These are phyloP conservation scores for Drosophila obscura DNA, from an alignment of 1,140 invertebrate genomes.

Conservation along the genomic window DNA sequence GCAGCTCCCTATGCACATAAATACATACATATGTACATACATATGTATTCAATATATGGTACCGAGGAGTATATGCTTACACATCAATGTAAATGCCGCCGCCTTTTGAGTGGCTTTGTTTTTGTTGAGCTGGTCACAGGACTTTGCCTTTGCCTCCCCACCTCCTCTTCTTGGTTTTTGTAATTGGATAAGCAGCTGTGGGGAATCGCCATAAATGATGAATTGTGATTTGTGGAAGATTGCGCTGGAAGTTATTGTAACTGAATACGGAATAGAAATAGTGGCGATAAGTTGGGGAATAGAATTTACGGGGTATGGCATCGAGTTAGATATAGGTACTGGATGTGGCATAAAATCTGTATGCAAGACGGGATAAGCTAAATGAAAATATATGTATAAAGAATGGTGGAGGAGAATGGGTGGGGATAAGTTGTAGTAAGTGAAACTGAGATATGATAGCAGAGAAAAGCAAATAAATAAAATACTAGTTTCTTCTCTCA, in stretches of 20 bases:
- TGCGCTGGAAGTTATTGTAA: conserved; percentile 39
- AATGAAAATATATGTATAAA: too few species aligned
- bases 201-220: conserved; percentile 36
- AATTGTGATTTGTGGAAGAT: conserved; percentile 42
- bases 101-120: conserved; percentile 21
- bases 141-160: background rate
- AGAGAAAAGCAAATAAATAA: too few species aligned
- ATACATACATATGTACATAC: background rate
- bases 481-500: too few species aligned
- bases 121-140: conserved; percentile 7
- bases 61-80: conserved; percentile 1
- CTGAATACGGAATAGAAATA: conserved; percentile 36
- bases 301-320: background rate
- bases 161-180: conserved; percentile 15
- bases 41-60: background rate
- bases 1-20: conserved; percentile 14
- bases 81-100: conserved; percentile 51
- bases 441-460: too few species aligned
- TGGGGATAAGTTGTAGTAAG: too few species aligned
- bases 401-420: too few species aligned
- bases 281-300: conserved; percentile 2
- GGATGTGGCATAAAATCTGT: background rate
- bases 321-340: background rate
- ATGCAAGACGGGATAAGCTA: background rate
- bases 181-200: conserved; percentile 41